phyloP scores from a whole-genome alignment of 2,113 vertebrate species.

The Herpailurus yagouaroundi region DNA sequence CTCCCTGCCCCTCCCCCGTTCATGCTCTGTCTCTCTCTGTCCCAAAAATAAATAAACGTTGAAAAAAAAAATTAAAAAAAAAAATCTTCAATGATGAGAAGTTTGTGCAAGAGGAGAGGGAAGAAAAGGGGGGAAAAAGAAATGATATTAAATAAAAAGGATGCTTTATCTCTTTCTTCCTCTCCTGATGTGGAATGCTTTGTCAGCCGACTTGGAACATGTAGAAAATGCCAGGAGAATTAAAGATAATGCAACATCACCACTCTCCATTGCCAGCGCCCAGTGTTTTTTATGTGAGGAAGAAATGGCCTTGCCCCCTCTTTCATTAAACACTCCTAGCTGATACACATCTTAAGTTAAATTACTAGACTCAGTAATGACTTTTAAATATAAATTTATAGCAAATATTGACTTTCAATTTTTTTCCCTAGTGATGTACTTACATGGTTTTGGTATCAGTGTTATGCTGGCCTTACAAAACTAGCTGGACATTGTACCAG shows the following conservation, averaged over 20 bases:
- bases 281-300: background rate
- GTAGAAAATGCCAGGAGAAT: background rate
- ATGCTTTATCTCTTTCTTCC: background rate
- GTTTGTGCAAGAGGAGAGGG: background rate
- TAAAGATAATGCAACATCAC: fast-evolving
- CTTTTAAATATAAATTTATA: background rate
- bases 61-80: too few relatives aligned
- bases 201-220: background rate
- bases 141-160: background rate
- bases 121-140: background rate
- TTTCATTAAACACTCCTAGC: background rate
- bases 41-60: too few relatives aligned
- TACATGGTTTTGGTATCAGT: background rate
- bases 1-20: too few relatives aligned
- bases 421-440: background rate
- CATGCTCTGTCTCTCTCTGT: too few relatives aligned
- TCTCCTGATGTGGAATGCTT: background rate
- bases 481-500: background rate
- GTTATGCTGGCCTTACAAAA: background rate
- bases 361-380: background rate
- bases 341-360: background rate
- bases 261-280: fast-evolving
- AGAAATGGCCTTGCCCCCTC: too few relatives aligned
- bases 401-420: background rate
- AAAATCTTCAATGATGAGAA: background rate